A percentile compares a stretch with the other conserved stretches of the same genome.
phyloP scores from a whole-genome alignment of 2,113 vertebrate genomes.

The Boleophthalmus pectinirostris region DNA sequence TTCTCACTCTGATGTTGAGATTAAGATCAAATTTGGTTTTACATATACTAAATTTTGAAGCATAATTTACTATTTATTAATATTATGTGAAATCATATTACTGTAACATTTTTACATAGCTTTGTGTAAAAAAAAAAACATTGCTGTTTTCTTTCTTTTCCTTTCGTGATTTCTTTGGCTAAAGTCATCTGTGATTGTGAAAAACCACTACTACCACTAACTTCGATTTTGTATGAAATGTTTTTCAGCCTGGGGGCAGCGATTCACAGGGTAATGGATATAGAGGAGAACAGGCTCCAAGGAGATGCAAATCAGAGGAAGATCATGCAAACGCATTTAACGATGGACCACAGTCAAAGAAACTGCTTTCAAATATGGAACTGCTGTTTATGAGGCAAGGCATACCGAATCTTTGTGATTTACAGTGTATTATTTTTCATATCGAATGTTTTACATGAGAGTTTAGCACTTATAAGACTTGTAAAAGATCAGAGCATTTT shows the following conservation, averaged over 20 bases:
- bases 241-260: slow-evolving; percentile 63
- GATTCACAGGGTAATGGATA: slow-evolving; percentile 65
- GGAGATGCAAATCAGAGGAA: slow-evolving; percentile 65
- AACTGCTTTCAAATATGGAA: slow-evolving; percentile 34
- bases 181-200: slow-evolving; percentile 51
- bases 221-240: slow-evolving; percentile 47
- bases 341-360: slow-evolving; percentile 49
- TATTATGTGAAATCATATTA: neutral
- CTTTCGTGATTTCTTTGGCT: slow-evolving; percentile 33
- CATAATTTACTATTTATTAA: neutral
- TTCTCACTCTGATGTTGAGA: neutral
- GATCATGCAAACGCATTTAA: slow-evolving; percentile 71
- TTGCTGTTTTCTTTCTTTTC: slow-evolving; percentile 49
- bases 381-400: slow-evolving; percentile 1
- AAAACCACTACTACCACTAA: slow-evolving; percentile 20
- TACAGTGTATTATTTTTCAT: slow-evolving; percentile 8
- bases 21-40: neutral
- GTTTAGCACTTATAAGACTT: neutral
- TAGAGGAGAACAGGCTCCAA: slow-evolving; percentile 45
- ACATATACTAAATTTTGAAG: neutral
- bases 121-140: slow-evolving; percentile 62
- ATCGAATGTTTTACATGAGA: neutral
- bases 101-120: slow-evolving; percentile 25
- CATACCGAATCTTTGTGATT: slow-evolving; percentile 4
- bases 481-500: slow-evolving; percentile 2